Base-by-base conservation (phyloP, 2,113 vertebrate species). In the Rynchops niger region DNA sequence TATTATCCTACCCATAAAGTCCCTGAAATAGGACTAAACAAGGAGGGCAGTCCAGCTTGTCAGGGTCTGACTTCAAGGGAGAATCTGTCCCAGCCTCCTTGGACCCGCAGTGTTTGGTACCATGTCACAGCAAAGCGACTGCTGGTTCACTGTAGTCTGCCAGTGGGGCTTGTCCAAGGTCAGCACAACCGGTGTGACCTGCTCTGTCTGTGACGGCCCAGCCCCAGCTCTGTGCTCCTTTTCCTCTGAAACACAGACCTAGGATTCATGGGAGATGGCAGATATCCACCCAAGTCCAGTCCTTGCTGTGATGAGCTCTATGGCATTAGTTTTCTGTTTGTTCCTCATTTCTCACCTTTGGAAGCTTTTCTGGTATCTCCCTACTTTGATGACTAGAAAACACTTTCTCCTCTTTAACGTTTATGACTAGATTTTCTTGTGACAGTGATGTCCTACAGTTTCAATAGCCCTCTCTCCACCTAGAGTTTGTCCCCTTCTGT, bases 91-190 rank as follows among this genome's bases (percentile, higher is more conserved):
- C 50, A 43, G 20, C 23, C 4, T 42, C 32, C 11, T 25, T 13
- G 10, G n/a, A 38, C 38, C 19, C 47, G 29, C 15, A 49, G 63
- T 67, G 42, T n/a, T 52, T 23, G 43, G 12, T 30, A 15, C 26
- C 32, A 11, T 2, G 9, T 23, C 50, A 53, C 0, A 0, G 19
- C 49, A 52, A 14, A 6, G 20, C 11, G 15, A 2, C 45, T 65
- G 40, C n/a, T 79, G 69, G 26, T 2, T 32, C 69, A 7, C 5
- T 2, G 34, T 4, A 62, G 16, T 9, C 52, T 79, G 40, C 18
- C 32, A 15, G 9, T 5, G 6, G 27, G 15, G 42, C 20, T 11
- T 81, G 55, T 11, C 36, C 72, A 40, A 19, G 36, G 43, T 29
- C 77, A 89, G 34, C 47, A 23, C 8, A 66, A 32, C 3, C 0